These are phyloP conservation scores for Drosophila azteca DNA, from an alignment of 1,140 invertebrate species.

Conservation along the genomic window DNA sequence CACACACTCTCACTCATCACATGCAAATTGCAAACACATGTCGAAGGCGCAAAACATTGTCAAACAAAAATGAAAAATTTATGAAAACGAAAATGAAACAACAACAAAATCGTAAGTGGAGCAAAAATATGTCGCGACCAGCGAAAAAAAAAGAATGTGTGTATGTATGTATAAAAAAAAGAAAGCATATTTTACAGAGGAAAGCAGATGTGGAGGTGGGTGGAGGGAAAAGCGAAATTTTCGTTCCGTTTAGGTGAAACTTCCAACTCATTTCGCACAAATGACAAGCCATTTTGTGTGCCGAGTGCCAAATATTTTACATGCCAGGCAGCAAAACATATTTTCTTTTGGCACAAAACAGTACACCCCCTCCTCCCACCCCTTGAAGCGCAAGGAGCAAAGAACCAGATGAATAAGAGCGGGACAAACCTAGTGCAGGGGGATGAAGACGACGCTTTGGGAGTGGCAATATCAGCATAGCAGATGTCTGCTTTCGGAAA, in stretches of 20 bases:
- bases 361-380: not conserved
- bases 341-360: constrained; percentile 34
- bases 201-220: not conserved
- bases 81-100: constrained; percentile 70
- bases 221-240: constrained; percentile 9
- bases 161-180: constrained; percentile 16
- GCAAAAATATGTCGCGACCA: constrained; percentile 49
- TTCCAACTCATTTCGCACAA: constrained; percentile 59
- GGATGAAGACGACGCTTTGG: not conserved
- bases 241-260: constrained; percentile 44
- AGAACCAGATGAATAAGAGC: too few relatives aligned
- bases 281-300: constrained; percentile 56
- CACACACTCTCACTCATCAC: constrained; percentile 25
- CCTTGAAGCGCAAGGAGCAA: too few relatives aligned
- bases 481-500: constrained; percentile 44
- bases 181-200: constrained; percentile 42
- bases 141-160: constrained; percentile 4
- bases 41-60: constrained; percentile 73
- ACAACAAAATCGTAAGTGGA: constrained; percentile 37
- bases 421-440: not conserved
- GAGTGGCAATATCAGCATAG: constrained; percentile 10
- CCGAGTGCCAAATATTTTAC: constrained; percentile 72
- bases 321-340: constrained; percentile 54
- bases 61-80: constrained; percentile 73
- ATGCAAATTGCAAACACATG: constrained; percentile 78